Conservation (phyloP, 2,888 invertebrate species). For the Drosophila niveifrons region DNA sequence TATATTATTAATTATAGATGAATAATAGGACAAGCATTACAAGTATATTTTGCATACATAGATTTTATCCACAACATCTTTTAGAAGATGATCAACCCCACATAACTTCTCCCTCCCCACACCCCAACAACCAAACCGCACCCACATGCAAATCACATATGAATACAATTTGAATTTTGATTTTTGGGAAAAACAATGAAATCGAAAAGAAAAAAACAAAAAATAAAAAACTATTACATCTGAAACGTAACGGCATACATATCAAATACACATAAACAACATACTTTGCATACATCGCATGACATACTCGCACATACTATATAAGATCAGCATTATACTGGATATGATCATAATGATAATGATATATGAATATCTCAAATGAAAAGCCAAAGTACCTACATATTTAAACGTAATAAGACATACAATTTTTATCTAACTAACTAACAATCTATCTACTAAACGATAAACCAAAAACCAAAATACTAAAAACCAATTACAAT, state of each 20-base stretch:
- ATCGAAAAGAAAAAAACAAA: constrained; percentile 8
- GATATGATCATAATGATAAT: constrained; percentile 22
- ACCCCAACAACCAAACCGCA: constrained; percentile 1
- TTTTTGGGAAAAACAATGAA: constrained; percentile 11
- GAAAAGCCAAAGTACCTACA: constrained; percentile 81
- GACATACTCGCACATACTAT: constrained; percentile 22
- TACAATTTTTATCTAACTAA: constrained; percentile 67
- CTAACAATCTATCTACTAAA: constrained; percentile 46
- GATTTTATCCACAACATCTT: constrained; percentile 38
- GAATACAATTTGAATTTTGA: constrained; percentile 21
- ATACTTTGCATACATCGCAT: constrained; percentile 35
- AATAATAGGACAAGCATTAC: constrained; percentile 48
- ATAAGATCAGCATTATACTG: constrained; percentile 24
- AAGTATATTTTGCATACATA: constrained; percentile 60
- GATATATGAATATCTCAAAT: constrained; percentile 52
- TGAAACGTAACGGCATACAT: constrained; percentile 81
- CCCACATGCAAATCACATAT: constrained; percentile 9
- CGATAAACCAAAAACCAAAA: constrained; percentile 23
- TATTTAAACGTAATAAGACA: constrained; percentile 56
- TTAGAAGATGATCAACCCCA: constrained; percentile 16
- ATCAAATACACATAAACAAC: constrained; percentile 77
- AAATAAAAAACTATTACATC: constrained; percentile 51
- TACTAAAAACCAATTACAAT: constrained; percentile 29
- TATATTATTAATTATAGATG: constrained; percentile 60
- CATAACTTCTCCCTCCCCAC: background rate